A percentile compares a stretch with the other conserved stretches of the same genome.
phyloP scores from a whole-genome alignment of 2,888 invertebrate species.

The Sialis lutaria region DNA sequence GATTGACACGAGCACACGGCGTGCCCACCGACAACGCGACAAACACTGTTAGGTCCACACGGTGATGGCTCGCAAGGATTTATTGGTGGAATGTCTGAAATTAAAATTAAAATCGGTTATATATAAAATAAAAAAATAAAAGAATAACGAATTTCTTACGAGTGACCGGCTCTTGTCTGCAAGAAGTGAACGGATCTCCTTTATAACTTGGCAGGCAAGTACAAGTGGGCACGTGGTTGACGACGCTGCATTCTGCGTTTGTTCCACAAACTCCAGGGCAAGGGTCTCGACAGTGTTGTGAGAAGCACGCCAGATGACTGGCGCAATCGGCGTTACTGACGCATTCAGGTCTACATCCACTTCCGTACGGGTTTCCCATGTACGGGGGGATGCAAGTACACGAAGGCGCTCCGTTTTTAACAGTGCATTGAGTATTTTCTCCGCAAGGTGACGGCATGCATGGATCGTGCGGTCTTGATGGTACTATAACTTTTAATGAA shows the following conservation, averaged over 20 bases:
- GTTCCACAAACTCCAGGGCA: slow-evolving; percentile 70
- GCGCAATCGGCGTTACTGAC: slow-evolving; percentile 66
- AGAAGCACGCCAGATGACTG: slow-evolving; percentile 57
- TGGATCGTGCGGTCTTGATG: slow-evolving; percentile 29
- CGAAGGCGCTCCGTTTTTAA: slow-evolving; percentile 46
- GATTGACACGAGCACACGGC: slow-evolving; percentile 43
- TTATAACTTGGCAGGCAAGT: slow-evolving; percentile 57
- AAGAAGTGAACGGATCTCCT: slow-evolving; percentile 71
- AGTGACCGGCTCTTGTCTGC: slow-evolving; percentile 37
- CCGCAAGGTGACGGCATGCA: slow-evolving; percentile 72
- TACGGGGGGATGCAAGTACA: slow-evolving; percentile 81
- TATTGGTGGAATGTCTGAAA: slow-evolving; percentile 20
- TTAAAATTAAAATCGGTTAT: slow-evolving; percentile 12
- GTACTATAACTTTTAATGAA: slow-evolving; percentile 4
- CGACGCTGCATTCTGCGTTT: slow-evolving; percentile 66
- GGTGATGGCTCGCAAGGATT: slow-evolving; percentile 42
- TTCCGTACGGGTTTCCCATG: slow-evolving; percentile 70
- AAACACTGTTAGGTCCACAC: slow-evolving; percentile 41
- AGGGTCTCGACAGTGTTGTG: slow-evolving; percentile 72
- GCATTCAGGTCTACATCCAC: slow-evolving; percentile 76
- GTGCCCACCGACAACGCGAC: slow-evolving; percentile 33
- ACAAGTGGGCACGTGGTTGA: slow-evolving; percentile 70
- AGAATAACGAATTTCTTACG: slow-evolving; percentile 26
- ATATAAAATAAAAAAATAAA: slow-evolving; percentile 10
- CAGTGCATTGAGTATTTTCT: slow-evolving; percentile 63